Evolutionary conservation across 2,888 invertebrate species (phyloP).

Genomic region (Drosophila kokeensis): DNA sequence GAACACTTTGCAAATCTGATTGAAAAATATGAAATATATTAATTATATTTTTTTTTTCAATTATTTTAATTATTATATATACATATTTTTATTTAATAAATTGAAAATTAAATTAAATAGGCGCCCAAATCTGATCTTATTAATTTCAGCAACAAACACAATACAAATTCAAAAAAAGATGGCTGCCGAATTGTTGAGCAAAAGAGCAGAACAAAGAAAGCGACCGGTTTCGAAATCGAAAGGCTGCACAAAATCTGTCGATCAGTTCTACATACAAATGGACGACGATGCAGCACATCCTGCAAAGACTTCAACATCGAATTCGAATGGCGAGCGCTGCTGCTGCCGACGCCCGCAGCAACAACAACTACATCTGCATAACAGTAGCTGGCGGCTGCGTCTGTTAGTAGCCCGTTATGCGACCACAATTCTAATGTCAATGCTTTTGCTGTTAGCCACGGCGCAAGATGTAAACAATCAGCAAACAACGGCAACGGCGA

Average conservation of each 20-base stretch:
- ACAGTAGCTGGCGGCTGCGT: constrained; percentile 9
- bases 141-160: neutral
- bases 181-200: neutral
- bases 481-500: constrained; percentile 6
- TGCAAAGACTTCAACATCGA: neutral
- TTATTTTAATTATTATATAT: neutral
- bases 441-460: constrained; percentile 39
- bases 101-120: neutral
- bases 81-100: neutral
- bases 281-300: neutral
- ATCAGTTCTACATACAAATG: neutral
- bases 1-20: neutral
- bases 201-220: neutral
- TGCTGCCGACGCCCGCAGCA: constrained; percentile 5
- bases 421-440: constrained; percentile 23
- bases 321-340: constrained; percentile 5
- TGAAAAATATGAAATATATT: neutral
- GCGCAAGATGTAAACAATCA: constrained; percentile 29
- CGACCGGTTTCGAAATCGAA: neutral
- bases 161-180: neutral
- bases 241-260: neutral
- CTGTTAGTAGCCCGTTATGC: constrained; percentile 27
- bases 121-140: neutral
- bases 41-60: neutral
- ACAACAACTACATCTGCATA: constrained; percentile 3